phyloP scores from a whole-genome alignment of 2,797 vertebrate genomes.

The Australoheros facetus region DNA sequence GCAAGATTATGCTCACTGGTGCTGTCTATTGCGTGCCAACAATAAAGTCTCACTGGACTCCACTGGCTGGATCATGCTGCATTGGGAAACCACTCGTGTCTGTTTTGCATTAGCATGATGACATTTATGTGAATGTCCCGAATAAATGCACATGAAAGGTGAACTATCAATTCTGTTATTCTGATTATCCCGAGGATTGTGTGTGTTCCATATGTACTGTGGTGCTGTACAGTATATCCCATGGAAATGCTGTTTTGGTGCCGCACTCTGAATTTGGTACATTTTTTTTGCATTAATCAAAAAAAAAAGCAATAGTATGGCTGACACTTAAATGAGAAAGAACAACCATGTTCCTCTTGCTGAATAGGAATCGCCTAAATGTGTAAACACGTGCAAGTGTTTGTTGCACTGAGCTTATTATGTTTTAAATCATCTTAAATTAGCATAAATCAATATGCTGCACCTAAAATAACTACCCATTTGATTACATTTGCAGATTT shows the following conservation, averaged over 20 bases:
- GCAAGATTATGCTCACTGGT: background rate
- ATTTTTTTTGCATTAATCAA: background rate
- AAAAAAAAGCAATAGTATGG: background rate
- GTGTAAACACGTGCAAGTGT: background rate
- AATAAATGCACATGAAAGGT: background rate
- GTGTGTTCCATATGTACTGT: background rate
- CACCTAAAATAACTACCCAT: conserved; percentile 3
- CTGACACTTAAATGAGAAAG: background rate
- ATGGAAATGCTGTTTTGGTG: background rate
- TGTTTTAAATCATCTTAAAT: conserved; percentile 1
- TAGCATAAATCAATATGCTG: conserved; percentile 3
- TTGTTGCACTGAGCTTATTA: background rate
- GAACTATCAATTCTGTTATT: conserved; percentile 5
- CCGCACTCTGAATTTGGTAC: background rate
- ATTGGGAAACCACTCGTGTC: background rate
- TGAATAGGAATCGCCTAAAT: conserved; percentile 2
- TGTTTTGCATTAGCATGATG: conserved; percentile 7
- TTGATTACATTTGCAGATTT: conserved; percentile 16
- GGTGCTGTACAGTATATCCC: background rate
- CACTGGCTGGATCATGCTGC: background rate
- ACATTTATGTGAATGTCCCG: background rate
- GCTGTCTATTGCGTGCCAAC: background rate
- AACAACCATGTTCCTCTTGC: background rate
- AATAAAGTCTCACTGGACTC: background rate
- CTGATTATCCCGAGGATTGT: background rate